A percentile compares a stretch with the other conserved stretches of the same genome.
Conservation (phyloP, 1,140 invertebrate species). For the Nautilus pompilius region DNA sequence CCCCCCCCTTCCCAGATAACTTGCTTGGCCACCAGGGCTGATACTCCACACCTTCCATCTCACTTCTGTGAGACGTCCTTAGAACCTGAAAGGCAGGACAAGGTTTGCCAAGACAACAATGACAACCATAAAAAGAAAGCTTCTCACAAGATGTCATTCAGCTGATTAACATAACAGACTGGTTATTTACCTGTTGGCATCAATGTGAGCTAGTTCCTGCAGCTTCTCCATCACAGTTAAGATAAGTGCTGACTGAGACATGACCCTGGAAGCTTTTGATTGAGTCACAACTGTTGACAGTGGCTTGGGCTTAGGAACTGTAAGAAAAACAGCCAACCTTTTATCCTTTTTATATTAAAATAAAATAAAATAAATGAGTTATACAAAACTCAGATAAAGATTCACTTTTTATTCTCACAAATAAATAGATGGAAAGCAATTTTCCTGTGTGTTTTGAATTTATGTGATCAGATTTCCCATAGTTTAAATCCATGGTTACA, state of each 20-base stretch:
- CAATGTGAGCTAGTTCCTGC: conserved; percentile 23
- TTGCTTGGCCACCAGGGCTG: too few relatives aligned
- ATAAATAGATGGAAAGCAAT: too few relatives aligned
- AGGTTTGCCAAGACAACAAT: neutral
- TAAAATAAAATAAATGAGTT: too few relatives aligned
- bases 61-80: too few relatives aligned
- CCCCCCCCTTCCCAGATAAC: too few relatives aligned
- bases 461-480: too few relatives aligned
- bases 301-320: conserved; percentile 43
- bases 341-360: too few relatives aligned
- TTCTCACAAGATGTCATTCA: neutral
- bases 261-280: conserved; percentile 18
- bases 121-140: neutral
- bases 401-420: too few relatives aligned
- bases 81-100: neutral
- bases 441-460: too few relatives aligned
- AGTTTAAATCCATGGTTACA: too few relatives aligned
- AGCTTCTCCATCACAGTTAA: conserved; percentile 45
- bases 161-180: neutral
- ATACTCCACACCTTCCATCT: neutral
- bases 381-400: too few relatives aligned
- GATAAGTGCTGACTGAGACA: conserved; percentile 40
- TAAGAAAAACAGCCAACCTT: too few relatives aligned
- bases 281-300: conserved; percentile 49
- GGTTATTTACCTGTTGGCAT: neutral